phyloP scores from a whole-genome alignment of 2,113 vertebrate genomes.

The Eptesicus fuscus region DNA sequence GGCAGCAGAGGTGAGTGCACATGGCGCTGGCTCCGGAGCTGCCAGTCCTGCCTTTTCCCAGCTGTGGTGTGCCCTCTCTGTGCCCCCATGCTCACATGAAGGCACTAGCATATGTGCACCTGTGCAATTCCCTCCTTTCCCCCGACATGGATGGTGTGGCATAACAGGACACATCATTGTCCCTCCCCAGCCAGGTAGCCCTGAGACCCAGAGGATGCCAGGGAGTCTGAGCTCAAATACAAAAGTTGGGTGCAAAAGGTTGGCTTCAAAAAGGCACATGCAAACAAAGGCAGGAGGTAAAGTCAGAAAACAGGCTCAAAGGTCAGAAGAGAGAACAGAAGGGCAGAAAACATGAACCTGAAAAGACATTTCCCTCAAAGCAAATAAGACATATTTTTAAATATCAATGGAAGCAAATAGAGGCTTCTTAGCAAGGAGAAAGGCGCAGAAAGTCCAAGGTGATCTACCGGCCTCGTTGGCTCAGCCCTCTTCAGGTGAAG shows the following conservation, averaged over 20 bases:
- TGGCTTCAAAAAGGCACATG: background rate
- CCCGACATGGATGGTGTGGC: accelerated
- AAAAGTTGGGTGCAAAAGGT: constrained; percentile 2
- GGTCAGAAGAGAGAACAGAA: background rate
- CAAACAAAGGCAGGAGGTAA: constrained; percentile 9
- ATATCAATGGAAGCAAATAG: background rate
- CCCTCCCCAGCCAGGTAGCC: background rate
- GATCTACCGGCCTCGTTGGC: accelerated
- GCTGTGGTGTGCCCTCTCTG: background rate
- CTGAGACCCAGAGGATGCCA: background rate
- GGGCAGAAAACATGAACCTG: background rate
- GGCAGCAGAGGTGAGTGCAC: background rate
- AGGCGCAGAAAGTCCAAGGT: background rate
- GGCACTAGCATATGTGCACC: accelerated
- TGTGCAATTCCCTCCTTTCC: background rate
- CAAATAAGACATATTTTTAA: background rate
- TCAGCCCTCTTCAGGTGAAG: background rate
- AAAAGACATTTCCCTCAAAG: background rate
- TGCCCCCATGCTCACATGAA: background rate
- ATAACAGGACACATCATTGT: accelerated
- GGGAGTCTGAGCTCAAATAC: background rate
- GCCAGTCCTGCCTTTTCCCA: background rate
- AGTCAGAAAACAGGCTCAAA: constrained; percentile 37
- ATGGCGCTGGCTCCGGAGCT: background rate
- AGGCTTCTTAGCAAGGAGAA: background rate